A percentile compares a stretch with the other conserved stretches of the same genome.
Conservation (phyloP, 2,888 invertebrate species). For the Lissocephala sabroskyi region DNA sequence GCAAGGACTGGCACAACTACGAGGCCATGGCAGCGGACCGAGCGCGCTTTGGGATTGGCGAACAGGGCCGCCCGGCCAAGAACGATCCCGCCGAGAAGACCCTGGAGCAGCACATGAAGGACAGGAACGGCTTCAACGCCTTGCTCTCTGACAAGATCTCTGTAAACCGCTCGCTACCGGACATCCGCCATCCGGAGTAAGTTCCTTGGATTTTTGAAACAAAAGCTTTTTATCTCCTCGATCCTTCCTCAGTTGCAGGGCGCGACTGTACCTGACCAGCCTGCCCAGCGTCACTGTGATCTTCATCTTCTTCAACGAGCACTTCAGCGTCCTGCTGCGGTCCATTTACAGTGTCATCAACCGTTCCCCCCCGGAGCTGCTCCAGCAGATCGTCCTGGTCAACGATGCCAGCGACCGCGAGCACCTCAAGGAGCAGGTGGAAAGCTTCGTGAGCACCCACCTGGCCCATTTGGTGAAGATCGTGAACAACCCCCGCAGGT, state of each 20-base stretch:
- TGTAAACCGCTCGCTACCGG: neutral
- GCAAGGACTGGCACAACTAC: too few relatives aligned
- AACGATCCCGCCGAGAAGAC: too few relatives aligned
- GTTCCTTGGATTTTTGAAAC: too few relatives aligned
- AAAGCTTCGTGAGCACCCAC: conserved; percentile 80
- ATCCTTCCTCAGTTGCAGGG: conserved; percentile 41
- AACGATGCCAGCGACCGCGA: conserved; percentile 88
- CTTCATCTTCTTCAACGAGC: conserved; percentile 94
- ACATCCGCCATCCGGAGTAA: neutral
- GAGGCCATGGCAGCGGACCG: too few relatives aligned
- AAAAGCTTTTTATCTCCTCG: too few relatives aligned
- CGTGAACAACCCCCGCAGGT: conserved; percentile 80
- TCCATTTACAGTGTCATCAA: conserved; percentile 86
- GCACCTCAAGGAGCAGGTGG: conserved; percentile 80
- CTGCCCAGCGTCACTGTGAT: conserved; percentile 86
- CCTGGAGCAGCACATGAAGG: too few relatives aligned
- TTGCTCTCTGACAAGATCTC: too few relatives aligned
- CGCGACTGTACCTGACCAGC: conserved; percentile 43
- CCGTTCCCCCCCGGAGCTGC: conserved; percentile 83
- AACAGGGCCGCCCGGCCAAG: too few relatives aligned
- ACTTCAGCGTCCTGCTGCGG: conserved; percentile 87
- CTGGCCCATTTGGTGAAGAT: conserved; percentile 81
- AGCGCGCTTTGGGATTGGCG: too few relatives aligned
- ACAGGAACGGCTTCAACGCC: too few relatives aligned
- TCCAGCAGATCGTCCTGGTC: conserved; percentile 92